Evolutionary conservation across 2,113 vertebrate genomes (phyloP), one percentile per base, ranked within the genome.

Genomic region (Ammodramus savannarum): DNA sequence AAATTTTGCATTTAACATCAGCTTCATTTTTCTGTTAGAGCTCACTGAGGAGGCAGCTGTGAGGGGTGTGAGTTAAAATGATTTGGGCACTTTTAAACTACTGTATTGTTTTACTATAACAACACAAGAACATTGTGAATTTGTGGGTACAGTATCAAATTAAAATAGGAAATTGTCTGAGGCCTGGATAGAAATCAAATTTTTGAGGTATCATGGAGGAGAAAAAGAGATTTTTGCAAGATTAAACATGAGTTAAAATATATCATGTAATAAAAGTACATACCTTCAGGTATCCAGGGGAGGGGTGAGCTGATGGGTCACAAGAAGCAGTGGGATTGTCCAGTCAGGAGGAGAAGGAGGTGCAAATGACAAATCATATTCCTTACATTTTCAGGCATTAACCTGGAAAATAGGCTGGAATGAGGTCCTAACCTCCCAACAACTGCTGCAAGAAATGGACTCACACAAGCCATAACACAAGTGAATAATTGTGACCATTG

Each of bases 401-500:
- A 85, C 22, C 68, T 58, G 62, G 54, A 74, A 32, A 72, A 76
- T 1, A 75, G 26, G 26, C 26, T 1, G 10, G 77, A 39, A 54
- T 21, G 13, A 23, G 41, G 54, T 90, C 77, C n/a, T 89, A 49
- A 75, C 46, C 74, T 87, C 83, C 76, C 46, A 25, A 41, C 38
- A 75, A 41, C 55, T 72, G 66, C 59, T 95, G 59, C 61, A 91
- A 92, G 68, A 84, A 94, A 85, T 89, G 71, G 79, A 87, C 84
- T 97, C 74, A 81, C 25, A 43, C 78, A 95, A 96, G 76, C 89
- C 58, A 9, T 89, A 95, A 78, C 74, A 74, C 61, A 66, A 89
- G 71, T 87, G 74, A 95, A 79, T 93, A 92, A 91, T 73, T 95
- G 79, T 89, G 95, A 95, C 83, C 87, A 76, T 43, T 96, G 91